Evolutionary conservation across 1,140 invertebrate species (phyloP).

Genomic region (Drosophila nebulosa): DNA sequence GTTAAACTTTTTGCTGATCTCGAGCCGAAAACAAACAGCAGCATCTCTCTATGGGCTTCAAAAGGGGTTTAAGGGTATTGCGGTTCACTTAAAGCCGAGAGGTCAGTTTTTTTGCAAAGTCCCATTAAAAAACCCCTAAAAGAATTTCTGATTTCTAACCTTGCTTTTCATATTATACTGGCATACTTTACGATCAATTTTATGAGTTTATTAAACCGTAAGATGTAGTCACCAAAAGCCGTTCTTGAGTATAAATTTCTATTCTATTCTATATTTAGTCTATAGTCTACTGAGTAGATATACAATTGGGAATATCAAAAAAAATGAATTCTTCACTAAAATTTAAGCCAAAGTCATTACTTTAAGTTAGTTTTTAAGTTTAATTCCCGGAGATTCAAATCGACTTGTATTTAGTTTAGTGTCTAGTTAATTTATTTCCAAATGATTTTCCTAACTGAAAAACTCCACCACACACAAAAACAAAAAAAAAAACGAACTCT

Average conservation of each 20-base stretch:
- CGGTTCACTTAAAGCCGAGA: not conserved
- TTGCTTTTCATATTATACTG: not conserved
- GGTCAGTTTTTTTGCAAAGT: not conserved
- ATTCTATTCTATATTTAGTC: too few species aligned
- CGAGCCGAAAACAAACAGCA: not conserved
- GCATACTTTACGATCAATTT: not conserved
- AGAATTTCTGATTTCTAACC: not conserved
- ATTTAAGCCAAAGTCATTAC: too few species aligned
- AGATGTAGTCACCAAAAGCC: too few species aligned
- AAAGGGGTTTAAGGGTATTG: not conserved
- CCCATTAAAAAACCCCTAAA: not conserved
- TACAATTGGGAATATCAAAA: too few species aligned
- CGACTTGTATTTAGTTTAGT: not conserved
- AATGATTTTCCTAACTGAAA: not conserved
- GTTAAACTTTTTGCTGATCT: slow-evolving; percentile 11
- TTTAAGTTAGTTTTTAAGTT: too few species aligned
- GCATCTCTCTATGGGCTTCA: not conserved
- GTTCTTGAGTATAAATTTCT: too few species aligned
- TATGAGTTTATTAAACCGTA: not conserved
- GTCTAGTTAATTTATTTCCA: not conserved
- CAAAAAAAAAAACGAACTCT: not conserved
- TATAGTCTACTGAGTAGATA: too few species aligned
- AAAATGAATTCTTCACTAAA: too few species aligned
- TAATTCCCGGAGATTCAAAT: not conserved
- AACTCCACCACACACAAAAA: too few species aligned